Base-by-base conservation (phyloP, 2,888 invertebrate genomes). In the Platynereis dumerilii region DNA sequence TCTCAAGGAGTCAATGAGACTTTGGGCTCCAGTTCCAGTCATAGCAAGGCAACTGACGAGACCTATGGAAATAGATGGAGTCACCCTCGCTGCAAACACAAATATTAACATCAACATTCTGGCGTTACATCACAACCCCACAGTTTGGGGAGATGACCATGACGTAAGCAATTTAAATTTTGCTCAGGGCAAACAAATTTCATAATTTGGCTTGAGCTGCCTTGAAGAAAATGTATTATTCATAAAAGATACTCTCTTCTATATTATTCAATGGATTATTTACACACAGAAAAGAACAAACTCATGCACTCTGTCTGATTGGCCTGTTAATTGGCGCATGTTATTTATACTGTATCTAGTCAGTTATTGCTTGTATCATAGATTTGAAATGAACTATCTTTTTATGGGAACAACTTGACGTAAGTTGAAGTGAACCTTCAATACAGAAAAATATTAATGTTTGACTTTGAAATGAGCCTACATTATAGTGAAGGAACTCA, bases 1-100 rank as follows among this genome's bases (percentile, higher is more conserved):
- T 63, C 68, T 77, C 26, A 78, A 78, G 61, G 79, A 78, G 54
- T 66, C 70, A 0, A 66, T 77, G 64, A 69, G 78, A 1, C 56
- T 77, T 1, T 74, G 76, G 34, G 60, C 74, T 0, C 74, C 77
- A 2, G 76, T 78, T 0, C 74, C 75, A 1, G 70, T 75, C 53
- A 75, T 78, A n/a, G 70, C 70, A 56, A 60, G 79, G 29, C 66
- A 73, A 24, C 65, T 74, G 7, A 72, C 72, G 0, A 67, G 70
- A 42, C 71, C 74, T 29, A 64, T 74, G 0, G 66, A 64, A 1
- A 65, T 78, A 2, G 73, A 75, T 27, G 76, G 74, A 0, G 59
- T 67, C 20, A 58, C 65, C 1, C 69, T 75, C 7, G 74, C 77
- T 12, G 66, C 63, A 0, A 71, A 72, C 2, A 71, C 73, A 2